These are phyloP conservation scores for Euglossa dilemma DNA, from an alignment of 1,140 invertebrate species.

Conservation along the genomic window DNA sequence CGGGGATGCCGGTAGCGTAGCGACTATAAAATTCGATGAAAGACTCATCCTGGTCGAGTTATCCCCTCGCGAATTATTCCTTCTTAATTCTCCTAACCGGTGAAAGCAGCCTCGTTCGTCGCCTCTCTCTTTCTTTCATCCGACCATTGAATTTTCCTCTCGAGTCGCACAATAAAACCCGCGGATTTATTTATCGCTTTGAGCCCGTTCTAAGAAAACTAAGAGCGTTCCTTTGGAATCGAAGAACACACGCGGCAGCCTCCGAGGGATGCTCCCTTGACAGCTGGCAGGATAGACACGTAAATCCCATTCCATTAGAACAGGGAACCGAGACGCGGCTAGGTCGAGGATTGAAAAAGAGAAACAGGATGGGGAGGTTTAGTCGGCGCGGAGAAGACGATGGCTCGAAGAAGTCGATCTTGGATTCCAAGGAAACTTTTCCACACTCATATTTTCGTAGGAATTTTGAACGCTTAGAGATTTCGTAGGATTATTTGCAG, in stretches of 20 bases:
- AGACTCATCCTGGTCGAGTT: neutral
- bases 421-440: too few relatives aligned
- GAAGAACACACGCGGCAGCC: constrained; percentile 38
- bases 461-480: too few relatives aligned
- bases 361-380: too few relatives aligned
- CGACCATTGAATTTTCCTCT: constrained; percentile 18
- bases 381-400: too few relatives aligned
- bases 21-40: constrained; percentile 46
- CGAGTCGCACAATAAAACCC: constrained; percentile 46
- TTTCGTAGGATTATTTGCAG: too few relatives aligned
- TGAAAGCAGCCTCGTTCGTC: neutral
- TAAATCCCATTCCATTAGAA: constrained; percentile 65
- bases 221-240: constrained; percentile 51
- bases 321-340: neutral
- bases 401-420: too few relatives aligned
- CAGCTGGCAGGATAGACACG: constrained; percentile 62
- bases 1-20: constrained; percentile 6
- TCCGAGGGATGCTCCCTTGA: constrained; percentile 53
- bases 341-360: too few relatives aligned
- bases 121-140: neutral
- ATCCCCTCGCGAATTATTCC: neutral
- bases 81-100: neutral
- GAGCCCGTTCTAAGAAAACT: constrained; percentile 39
- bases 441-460: too few relatives aligned
- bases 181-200: constrained; percentile 63